A percentile compares a stretch with the other conserved stretches of the same genome.
Conservation (phyloP, 2,797 vertebrate species). For the Ataeniobius toweri region DNA sequence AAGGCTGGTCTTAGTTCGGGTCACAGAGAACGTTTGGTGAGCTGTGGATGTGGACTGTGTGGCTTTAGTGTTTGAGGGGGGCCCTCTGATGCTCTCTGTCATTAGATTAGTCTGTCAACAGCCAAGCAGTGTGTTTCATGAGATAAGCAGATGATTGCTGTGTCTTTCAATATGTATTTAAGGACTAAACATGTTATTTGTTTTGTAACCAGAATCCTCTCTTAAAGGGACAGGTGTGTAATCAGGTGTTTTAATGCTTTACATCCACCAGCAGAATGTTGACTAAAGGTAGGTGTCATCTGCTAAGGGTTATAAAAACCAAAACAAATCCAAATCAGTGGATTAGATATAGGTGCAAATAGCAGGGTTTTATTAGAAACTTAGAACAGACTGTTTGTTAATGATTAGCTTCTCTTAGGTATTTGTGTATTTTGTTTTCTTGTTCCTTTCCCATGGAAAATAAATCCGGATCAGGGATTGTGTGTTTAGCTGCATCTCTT, state of each 20-base stretch:
- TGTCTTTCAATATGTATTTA: slow-evolving; percentile 36
- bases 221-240: slow-evolving; percentile 56
- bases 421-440: slow-evolving; percentile 1
- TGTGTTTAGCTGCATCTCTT: slow-evolving; percentile 1
- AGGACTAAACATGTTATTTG: slow-evolving; percentile 14
- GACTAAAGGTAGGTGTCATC: slow-evolving; percentile 55
- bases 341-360: not conserved
- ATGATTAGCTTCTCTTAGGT: not conserved
- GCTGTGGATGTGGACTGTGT: slow-evolving; percentile 49
- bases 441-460: not conserved
- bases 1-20: slow-evolving; percentile 31
- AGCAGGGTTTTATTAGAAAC: not conserved
- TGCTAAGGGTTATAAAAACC: slow-evolving; percentile 48
- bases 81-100: slow-evolving; percentile 35
- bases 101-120: slow-evolving; percentile 25
- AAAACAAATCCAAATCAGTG: not conserved
- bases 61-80: slow-evolving; percentile 40
- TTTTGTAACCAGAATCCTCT: slow-evolving; percentile 14
- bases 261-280: slow-evolving; percentile 44
- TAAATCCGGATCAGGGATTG: not conserved
- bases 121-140: not conserved
- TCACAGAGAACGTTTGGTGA: slow-evolving; percentile 55
- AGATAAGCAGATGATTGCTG: slow-evolving; percentile 8
- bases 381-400: not conserved
- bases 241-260: slow-evolving; percentile 28